Evolutionary conservation across 2,113 vertebrate species (phyloP).

Genomic region (Dolichotis patagonum): DNA sequence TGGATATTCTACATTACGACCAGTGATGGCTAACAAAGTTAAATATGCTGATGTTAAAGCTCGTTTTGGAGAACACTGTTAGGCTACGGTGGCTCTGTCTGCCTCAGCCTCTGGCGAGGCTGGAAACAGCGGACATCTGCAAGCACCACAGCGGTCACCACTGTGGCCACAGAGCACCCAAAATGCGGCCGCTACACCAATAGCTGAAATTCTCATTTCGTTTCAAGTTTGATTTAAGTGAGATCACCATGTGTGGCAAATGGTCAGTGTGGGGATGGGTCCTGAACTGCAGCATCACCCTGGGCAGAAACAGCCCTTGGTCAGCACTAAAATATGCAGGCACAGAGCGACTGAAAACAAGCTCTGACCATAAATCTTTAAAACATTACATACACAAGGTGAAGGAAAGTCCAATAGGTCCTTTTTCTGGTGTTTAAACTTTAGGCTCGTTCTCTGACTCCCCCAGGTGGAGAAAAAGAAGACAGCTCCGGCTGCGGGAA

Average conservation of each 20-base stretch:
- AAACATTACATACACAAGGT: background rate
- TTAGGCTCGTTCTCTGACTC: conserved; percentile 42
- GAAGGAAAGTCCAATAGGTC: background rate
- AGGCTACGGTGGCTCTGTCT: background rate
- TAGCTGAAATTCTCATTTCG: background rate
- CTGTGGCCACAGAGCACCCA: background rate
- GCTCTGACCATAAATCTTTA: background rate
- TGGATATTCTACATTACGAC: background rate
- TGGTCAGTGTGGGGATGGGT: background rate
- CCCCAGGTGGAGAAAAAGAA: conserved; percentile 58
- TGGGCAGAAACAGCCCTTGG: no score
- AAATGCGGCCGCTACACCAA: background rate
- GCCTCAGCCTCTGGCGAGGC: background rate
- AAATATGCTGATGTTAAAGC: background rate
- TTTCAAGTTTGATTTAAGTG: background rate
- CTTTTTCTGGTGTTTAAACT: background rate
- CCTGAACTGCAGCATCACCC: rapidly evolving
- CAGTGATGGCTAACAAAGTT: background rate
- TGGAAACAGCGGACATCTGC: background rate
- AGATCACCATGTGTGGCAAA: background rate
- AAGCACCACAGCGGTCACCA: rapidly evolving
- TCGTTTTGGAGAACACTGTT: background rate
- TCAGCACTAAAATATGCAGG: background rate
- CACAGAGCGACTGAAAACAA: background rate
- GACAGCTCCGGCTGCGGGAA: background rate